Conservation (phyloP, 2,113 vertebrate species). For the Tyrannus savana region DNA sequence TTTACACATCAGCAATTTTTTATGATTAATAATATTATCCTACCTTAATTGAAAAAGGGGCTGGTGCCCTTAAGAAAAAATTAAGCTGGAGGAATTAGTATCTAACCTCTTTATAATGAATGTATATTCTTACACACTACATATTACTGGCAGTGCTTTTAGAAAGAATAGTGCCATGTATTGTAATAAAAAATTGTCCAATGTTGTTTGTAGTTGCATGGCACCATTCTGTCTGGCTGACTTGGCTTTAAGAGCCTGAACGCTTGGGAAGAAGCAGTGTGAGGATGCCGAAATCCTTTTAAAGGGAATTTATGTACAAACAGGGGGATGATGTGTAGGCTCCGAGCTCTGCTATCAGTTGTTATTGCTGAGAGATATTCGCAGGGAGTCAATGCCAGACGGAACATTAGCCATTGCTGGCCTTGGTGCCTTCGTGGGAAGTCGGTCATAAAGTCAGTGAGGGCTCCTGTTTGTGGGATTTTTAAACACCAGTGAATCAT, state of each 20-base stretch:
- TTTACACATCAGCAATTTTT: constrained; percentile 73
- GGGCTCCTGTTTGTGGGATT: constrained; percentile 52
- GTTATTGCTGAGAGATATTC: constrained; percentile 62
- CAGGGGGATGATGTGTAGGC: constrained; percentile 53
- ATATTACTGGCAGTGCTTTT: constrained; percentile 53
- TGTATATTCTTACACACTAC: constrained; percentile 55
- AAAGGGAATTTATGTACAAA: constrained; percentile 66
- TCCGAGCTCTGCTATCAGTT: constrained; percentile 57
- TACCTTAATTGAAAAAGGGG: constrained; percentile 74
- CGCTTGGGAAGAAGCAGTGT: constrained; percentile 18
- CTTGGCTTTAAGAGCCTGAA: constrained; percentile 22
- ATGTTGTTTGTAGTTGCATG: constrained; percentile 37
- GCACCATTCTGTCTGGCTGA: constrained; percentile 61
- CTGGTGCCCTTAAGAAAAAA: constrained; percentile 66
- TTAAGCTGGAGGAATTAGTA: constrained; percentile 62
- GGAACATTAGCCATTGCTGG: constrained; percentile 46
- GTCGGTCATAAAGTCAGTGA: constrained; percentile 25
- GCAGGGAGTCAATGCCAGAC: constrained; percentile 38
- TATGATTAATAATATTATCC: constrained; percentile 64
- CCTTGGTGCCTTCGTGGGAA: constrained; percentile 46
- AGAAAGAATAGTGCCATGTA: constrained; percentile 22
- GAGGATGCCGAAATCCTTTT: constrained; percentile 48
- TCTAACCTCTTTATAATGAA: constrained; percentile 66
- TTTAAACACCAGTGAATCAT: constrained; percentile 64
- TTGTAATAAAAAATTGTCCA: constrained; percentile 66